A percentile compares a stretch with the other conserved stretches of the same genome.
Conservation (phyloP, 2,888 invertebrate species). For the Leptothorax acervorum region DNA sequence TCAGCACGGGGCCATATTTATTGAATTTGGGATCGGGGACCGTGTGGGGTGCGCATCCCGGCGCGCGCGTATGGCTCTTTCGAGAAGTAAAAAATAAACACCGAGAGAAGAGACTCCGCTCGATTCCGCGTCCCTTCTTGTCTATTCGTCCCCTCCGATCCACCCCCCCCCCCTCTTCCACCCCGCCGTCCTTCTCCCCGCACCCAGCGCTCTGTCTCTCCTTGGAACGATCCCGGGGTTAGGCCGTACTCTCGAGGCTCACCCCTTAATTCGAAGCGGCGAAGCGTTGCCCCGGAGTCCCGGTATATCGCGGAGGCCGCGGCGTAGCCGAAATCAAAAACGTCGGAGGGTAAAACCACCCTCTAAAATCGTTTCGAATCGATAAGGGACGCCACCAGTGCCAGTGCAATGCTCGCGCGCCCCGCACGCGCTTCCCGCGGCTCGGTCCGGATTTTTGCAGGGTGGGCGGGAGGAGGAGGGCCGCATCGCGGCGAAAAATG, state of each 20-base stretch:
- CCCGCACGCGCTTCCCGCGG: not conserved
- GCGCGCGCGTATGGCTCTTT: conserved; percentile 36
- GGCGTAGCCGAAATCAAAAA: conserved; percentile 80
- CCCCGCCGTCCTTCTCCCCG: not conserved
- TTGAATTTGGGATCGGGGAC: conserved; percentile 51
- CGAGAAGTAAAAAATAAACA: conserved; percentile 60
- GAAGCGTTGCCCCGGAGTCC: conserved; percentile 79
- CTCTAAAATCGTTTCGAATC: conserved; percentile 83
- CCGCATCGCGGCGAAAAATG: conserved; percentile 27
- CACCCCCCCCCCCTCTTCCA: conserved; percentile 31
- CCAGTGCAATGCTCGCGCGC: conserved; percentile 24
- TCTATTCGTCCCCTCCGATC: conserved; percentile 47
- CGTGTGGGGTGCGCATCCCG: conserved; percentile 35
- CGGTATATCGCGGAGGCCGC: conserved; percentile 67
- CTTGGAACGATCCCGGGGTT: conserved; percentile 57
- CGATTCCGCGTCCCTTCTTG: conserved; percentile 43
- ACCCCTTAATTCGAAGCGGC: conserved; percentile 83
- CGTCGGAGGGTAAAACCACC: conserved; percentile 80
- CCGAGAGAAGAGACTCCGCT: conserved; percentile 39
- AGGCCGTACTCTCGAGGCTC: conserved; percentile 65
- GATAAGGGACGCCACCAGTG: conserved; percentile 72
- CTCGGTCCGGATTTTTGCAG: conserved; percentile 8
- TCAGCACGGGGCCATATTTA: conserved; percentile 51
- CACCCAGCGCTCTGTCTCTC: conserved; percentile 14
- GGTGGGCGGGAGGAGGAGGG: not conserved